Evolutionary conservation across 2,888 invertebrate species (phyloP), one percentile per base, ranked within the genome.

Genomic region (Cosmia pyralina): DNA sequence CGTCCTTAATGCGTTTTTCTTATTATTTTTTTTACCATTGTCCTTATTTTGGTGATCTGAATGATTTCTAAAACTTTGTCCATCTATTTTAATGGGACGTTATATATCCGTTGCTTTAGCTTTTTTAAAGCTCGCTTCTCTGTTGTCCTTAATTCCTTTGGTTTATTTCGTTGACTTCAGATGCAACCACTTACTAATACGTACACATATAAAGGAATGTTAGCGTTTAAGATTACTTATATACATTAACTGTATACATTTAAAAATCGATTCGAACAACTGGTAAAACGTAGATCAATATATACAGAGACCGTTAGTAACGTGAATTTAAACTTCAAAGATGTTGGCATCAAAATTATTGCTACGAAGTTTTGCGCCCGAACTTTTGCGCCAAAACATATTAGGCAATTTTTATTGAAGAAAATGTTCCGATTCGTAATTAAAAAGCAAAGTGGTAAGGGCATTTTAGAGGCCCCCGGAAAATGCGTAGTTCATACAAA

Each of bases 291-390:
- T 91, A 91, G 88, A 91, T 92, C 92, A 91, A 91, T 95, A 95
- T 94, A 92, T 94, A 95, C 94, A 95, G 87, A 93, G 88, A 92
- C 90, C 90, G 90, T 90, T 90, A 90, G 88, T 91, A 91, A 91
- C 87, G 90, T 89, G 90, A 92, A 90, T 92, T 92, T 89, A 86
- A 92, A 93, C 87, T 93, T 94, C 88, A 91, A 91, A 92, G 92
- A 92, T 90, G 92, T 95, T 95, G 95, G 95, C 95, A 94, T 95
- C 93, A 89, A 92, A 92, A 93, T 95, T 95, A 96, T 96, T 96
- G 95, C 96, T 96, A 95, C 89, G 88, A 93, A 92, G 88, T 92
- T 93, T 90, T 92, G 92, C 92, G 90, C 92, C 93, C 92, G 93
- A 93, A 92, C 83, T 89, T 80, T 71, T 67, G 69, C 78, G 77